Evolutionary conservation across 1,140 invertebrate species (phyloP), one percentile per base, ranked within the genome.

Genomic region (Diabrotica undecimpunctata): DNA sequence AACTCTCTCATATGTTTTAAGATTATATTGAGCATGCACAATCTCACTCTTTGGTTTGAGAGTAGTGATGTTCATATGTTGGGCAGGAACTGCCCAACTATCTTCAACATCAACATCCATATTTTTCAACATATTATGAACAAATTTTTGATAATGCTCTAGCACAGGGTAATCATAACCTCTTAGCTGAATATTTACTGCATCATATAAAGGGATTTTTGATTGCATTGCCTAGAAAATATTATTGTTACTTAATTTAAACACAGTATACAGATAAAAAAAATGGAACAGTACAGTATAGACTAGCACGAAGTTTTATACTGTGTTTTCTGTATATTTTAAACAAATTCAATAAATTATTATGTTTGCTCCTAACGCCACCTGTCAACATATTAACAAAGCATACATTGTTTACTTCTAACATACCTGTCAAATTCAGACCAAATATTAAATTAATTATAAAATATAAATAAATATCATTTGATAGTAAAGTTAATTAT

Each of bases 121-220:
- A 57, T 84, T 80, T 71, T 87, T 84, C 38, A 90, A 87, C 68
- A 91, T 78, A 72, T 84, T 85, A 72, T 94, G 87, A 56, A 95
- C 81, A 73, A 89, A 89, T 72, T 84, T 86, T 77, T 92, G 91
- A 75, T 87, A 95, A 71, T 80, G 86, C 81, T 96, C 93, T 53
- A 96, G 75, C 8, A 92, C 72, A 9, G 90, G 84, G 80, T 85
- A 96, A 76, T 93, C 89, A 74, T 94, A 94, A 5, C 92, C 88
- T 73, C 85, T 91, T 35, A 96, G 79, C 81, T 90, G 87, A 41
- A 96, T 81, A 79, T 93, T 92, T 12, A 96, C 72, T 14, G 79
- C 79, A 50, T 89, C 84, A 81, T 91, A 89, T n/a, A 88, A 75
- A 25, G 92, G 91, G 66, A 86, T 82, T 74, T 88, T 85, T 0